A percentile compares a stretch with the other conserved stretches of the same genome.
phyloP scores from a whole-genome alignment of 2,113 vertebrate species.

The Pterophyllum scalare region DNA sequence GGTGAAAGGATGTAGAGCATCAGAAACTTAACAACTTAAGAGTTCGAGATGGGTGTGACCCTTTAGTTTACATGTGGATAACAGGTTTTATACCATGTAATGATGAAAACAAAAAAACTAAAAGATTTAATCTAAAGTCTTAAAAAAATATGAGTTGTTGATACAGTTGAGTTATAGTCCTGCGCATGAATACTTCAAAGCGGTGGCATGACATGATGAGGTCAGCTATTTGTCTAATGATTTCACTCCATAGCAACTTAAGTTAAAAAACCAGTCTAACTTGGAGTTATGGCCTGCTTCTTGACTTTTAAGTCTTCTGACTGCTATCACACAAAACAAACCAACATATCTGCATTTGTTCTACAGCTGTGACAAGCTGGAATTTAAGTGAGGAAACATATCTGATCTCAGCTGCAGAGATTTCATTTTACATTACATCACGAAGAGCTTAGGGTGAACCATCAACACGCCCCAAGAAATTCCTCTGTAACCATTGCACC shows the following conservation, averaged over 20 bases:
- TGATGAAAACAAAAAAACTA: neutral
- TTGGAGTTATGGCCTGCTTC: neutral
- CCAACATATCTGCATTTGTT: neutral
- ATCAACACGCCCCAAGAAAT: constrained; percentile 18
- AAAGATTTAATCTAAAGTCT: neutral
- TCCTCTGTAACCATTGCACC: constrained; percentile 3
- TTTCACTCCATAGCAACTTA: neutral
- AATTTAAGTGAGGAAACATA: neutral
- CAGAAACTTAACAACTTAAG: no score
- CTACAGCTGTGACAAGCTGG: neutral
- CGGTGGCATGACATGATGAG: constrained; percentile 16
- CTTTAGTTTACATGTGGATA: no score
- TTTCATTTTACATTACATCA: constrained; percentile 11
- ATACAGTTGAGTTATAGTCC: neutral
- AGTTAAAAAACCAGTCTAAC: neutral
- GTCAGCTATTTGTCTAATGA: constrained; percentile 39
- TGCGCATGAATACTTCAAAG: neutral
- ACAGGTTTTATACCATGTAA: neutral
- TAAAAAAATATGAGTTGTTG: neutral
- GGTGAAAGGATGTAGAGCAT: neutral
- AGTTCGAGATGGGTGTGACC: no score
- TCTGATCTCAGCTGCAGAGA: neutral
- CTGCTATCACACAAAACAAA: neutral
- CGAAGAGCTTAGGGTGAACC: neutral
- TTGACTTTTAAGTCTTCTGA: neutral